Conservation (phyloP, 2,113 vertebrate species). For the Stictonetta naevosa region DNA sequence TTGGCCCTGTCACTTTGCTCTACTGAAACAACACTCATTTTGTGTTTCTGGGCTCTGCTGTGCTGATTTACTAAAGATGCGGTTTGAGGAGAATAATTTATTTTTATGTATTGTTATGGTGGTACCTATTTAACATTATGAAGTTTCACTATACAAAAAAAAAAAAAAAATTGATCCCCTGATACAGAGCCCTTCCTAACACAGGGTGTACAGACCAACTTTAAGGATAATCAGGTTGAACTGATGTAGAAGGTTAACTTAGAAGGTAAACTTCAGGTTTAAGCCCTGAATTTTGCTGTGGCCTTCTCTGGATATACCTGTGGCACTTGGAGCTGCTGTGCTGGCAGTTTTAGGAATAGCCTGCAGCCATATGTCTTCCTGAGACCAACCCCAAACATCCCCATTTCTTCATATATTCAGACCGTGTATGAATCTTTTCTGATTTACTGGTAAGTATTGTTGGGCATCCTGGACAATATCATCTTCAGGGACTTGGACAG, state of each 20-base stretch:
- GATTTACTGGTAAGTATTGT: not conserved
- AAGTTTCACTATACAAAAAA: not conserved
- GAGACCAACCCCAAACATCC: not conserved
- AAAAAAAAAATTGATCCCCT: not conserved
- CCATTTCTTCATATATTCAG: not conserved
- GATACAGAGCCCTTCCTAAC: not conserved
- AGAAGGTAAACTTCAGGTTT: not conserved
- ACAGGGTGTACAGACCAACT: not conserved
- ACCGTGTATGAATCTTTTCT: not conserved
- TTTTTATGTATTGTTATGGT: not conserved
- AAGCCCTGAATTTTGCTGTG: not conserved
- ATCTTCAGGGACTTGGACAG: not conserved
- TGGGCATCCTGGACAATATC: not conserved
- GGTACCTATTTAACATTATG: not conserved
- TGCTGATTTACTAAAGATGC: slow-evolving; percentile 50
- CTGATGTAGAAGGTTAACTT: not conserved
- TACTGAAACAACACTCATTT: slow-evolving; percentile 61
- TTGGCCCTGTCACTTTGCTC: slow-evolving; percentile 72
- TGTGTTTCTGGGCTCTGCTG: slow-evolving; percentile 57
- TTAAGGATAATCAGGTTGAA: not conserved
- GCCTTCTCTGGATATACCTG: not conserved
- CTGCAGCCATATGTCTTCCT: not conserved
- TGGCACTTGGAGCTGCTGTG: not conserved
- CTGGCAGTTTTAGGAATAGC: not conserved
- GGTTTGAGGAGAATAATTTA: slow-evolving; percentile 25